These are phyloP conservation scores for Drosophila austrosaltans DNA, from an alignment of 2,888 invertebrate genomes.

Conservation along the genomic window DNA sequence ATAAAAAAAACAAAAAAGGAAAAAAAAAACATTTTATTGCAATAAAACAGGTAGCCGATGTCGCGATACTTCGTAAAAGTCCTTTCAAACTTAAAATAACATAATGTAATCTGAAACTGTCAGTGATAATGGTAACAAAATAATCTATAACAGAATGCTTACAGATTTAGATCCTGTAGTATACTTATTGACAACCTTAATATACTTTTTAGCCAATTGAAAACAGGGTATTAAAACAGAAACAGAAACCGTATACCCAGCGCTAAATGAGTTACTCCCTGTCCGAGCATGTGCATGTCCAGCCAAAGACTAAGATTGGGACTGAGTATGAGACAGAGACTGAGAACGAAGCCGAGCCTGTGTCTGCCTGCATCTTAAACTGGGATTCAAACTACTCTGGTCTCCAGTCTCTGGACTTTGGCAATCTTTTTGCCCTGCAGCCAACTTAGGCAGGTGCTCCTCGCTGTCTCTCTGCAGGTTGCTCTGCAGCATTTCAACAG, in stretches of 20 bases:
- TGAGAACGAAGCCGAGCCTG: conserved; percentile 10
- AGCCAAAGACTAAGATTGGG: conserved; percentile 44
- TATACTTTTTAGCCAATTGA: not conserved
- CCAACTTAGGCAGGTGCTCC: conserved; percentile 61
- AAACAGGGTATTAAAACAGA: conserved; percentile 14
- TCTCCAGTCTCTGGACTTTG: conserved; percentile 7
- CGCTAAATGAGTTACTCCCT: conserved; percentile 79
- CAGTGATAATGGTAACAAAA: too few relatives aligned
- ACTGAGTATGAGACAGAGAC: conserved; percentile 27
- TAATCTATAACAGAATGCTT: too few relatives aligned
- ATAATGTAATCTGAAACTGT: not conserved
- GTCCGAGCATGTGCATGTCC: conserved; percentile 69
- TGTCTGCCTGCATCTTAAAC: conserved; percentile 22
- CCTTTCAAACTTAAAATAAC: not conserved
- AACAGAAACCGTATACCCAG: conserved; percentile 47
- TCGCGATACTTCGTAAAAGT: not conserved
- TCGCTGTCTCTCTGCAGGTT: conserved; percentile 51
- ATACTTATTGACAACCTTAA: not conserved
- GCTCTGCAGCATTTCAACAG: conserved; percentile 76
- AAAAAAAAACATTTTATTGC: conserved; percentile 1
- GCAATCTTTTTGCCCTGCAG: conserved; percentile 25
- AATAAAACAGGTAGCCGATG: conserved; percentile 6
- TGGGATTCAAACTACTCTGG: conserved; percentile 36
- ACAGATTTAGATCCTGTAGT: too few relatives aligned
- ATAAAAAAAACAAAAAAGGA: conserved; percentile 50